Evolutionary conservation across 35 echinoderm and acorn worm genomes (phyloP).

Genomic region (Patiria miniata): DNA sequence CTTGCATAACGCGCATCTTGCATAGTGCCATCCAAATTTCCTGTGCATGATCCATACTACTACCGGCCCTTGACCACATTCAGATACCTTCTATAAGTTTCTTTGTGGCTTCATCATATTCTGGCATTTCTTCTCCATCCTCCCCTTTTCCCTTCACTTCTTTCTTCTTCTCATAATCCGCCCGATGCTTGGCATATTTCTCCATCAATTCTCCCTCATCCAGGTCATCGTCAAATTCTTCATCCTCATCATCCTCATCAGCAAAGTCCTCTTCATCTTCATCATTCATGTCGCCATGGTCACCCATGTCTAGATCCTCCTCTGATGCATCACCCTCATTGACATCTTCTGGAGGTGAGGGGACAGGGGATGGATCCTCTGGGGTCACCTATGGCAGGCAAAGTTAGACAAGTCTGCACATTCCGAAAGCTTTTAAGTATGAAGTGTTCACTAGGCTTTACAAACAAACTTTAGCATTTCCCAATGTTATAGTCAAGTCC

Average conservation of each 20-base stretch:
- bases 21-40: too few species aligned
- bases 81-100: constrained; percentile 69
- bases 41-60: too few species aligned
- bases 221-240: constrained; percentile 62
- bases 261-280: constrained; percentile 42
- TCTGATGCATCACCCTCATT: constrained; percentile 21
- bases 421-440: too few species aligned
- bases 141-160: constrained; percentile 36
- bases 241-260: constrained; percentile 64
- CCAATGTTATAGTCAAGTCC: too few species aligned
- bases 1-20: too few species aligned
- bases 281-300: constrained; percentile 27
- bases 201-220: background rate
- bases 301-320: constrained; percentile 28
- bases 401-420: too few species aligned
- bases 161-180: constrained; percentile 20
- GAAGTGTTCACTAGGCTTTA: too few species aligned
- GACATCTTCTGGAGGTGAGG: background rate
- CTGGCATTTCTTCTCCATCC: constrained; percentile 77
- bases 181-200: background rate
- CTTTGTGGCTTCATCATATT: constrained; percentile 76
- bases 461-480: too few species aligned
- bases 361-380: background rate
- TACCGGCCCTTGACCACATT: too few species aligned
- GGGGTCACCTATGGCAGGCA: background rate